phyloP scores from a whole-genome alignment of 1,140 invertebrate species.

The Hormaphis cornu region DNA sequence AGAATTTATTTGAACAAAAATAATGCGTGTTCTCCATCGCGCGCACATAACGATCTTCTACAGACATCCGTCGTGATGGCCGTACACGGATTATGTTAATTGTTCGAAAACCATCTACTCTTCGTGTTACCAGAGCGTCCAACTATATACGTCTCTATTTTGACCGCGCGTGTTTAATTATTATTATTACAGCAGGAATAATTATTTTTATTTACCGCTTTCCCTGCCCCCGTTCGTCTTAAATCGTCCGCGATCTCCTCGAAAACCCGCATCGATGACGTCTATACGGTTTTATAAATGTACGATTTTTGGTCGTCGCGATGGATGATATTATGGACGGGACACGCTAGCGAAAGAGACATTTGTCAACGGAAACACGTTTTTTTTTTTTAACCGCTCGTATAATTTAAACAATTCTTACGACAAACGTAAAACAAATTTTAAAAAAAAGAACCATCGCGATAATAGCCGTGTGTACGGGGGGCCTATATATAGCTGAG shows the following conservation, averaged over 20 bases:
- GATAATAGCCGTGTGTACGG: too few species aligned
- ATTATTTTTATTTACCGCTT: conserved; percentile 21
- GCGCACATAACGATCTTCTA: background rate
- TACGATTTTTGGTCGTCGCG: too few species aligned
- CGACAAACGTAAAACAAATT: background rate
- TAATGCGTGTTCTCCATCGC: background rate
- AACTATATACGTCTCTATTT: too few species aligned
- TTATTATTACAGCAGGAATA: conserved; percentile 1
- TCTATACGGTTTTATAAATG: too few species aligned
- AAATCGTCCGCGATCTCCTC: too few species aligned
- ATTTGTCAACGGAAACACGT: too few species aligned
- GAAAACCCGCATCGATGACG: too few species aligned
- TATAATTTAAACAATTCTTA: too few species aligned
- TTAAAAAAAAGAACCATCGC: background rate
- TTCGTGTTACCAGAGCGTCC: background rate
- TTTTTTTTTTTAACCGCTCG: too few species aligned
- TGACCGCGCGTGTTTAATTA: conserved; percentile 25
- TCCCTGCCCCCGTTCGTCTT: too few species aligned
- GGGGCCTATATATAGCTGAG: conserved; percentile 2
- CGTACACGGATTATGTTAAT: conserved; percentile 18
- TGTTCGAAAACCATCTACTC: background rate
- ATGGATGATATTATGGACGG: too few species aligned
- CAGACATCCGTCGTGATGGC: background rate
- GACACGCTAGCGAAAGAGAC: too few species aligned
- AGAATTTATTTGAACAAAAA: background rate